phyloP scores from a whole-genome alignment of 2,113 vertebrate species.

The Ceyx cyanopectus region DNA sequence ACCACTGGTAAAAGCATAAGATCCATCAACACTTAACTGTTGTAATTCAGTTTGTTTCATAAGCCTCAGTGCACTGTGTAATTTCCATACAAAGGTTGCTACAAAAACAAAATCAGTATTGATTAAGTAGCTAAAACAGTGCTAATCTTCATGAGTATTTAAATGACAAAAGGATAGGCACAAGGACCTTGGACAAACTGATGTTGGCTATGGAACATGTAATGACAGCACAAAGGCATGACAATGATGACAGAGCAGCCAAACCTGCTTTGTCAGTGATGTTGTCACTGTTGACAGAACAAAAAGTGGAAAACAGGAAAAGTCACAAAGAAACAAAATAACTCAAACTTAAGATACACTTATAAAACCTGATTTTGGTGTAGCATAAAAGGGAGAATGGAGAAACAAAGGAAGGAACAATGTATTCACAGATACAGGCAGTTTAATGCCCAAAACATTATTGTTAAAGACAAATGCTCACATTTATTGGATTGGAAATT shows the following conservation, averaged over 20 bases:
- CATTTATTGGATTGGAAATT: not conserved
- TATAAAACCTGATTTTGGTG: not conserved
- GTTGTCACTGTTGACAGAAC: not conserved
- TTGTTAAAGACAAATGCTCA: not conserved
- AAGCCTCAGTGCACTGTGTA: not conserved
- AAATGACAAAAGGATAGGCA: not conserved
- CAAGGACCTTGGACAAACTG: not conserved
- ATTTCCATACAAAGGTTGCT: not conserved
- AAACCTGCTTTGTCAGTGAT: not conserved
- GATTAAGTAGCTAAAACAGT: not conserved
- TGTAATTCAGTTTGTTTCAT: not conserved
- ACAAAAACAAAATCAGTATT: not conserved
- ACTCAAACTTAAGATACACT: not conserved
- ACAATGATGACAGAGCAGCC: not conserved
- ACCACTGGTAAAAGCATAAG: not conserved
- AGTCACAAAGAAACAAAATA: not conserved
- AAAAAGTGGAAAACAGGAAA: not conserved
- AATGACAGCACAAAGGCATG: not conserved
- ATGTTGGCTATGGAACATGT: not conserved
- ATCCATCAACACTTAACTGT: not conserved
- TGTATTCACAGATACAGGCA: not conserved
- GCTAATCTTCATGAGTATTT: not conserved
- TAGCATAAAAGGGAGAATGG: not conserved
- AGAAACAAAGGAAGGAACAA: not conserved
- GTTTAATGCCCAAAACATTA: not conserved